Conservation (phyloP, 2,113 vertebrate species). For the Lipotes vexillifer region DNA sequence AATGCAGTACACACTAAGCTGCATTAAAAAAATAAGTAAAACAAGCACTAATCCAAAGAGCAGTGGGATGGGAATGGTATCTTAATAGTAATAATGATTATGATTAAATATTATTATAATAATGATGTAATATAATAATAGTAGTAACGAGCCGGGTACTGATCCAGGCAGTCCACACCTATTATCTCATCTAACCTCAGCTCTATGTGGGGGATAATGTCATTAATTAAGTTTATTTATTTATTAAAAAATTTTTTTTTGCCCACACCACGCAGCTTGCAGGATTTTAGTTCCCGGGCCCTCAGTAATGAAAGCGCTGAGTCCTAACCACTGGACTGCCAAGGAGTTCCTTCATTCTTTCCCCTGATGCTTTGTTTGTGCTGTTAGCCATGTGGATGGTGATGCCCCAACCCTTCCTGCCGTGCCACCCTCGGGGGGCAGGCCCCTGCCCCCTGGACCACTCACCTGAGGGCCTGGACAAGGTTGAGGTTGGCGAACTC, state of each 20-base stretch:
- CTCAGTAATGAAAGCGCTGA: background rate
- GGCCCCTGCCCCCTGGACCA: background rate
- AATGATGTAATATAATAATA: accelerated
- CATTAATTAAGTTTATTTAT: background rate
- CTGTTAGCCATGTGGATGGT: accelerated
- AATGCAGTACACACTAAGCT: background rate
- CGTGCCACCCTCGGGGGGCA: background rate
- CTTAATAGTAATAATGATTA: accelerated
- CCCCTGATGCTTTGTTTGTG: background rate
- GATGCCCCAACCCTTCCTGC: background rate
- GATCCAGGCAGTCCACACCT: background rate
- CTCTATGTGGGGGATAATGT: background rate
- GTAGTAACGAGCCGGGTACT: accelerated
- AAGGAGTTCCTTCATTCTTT: background rate
- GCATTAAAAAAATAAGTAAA: background rate
- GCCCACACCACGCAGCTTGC: background rate
- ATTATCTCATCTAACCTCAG: accelerated
- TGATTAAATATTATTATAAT: background rate
- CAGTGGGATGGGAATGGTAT: background rate
- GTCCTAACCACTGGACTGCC: background rate
- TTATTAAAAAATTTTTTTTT: background rate
- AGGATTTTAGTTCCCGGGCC: background rate
- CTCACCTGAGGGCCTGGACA: constrained; percentile 95
- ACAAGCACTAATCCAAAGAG: background rate
- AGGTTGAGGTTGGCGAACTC: constrained; percentile 94